Base-by-base conservation (phyloP, 2,113 vertebrate genomes). In the Oryzias javanicus region DNA sequence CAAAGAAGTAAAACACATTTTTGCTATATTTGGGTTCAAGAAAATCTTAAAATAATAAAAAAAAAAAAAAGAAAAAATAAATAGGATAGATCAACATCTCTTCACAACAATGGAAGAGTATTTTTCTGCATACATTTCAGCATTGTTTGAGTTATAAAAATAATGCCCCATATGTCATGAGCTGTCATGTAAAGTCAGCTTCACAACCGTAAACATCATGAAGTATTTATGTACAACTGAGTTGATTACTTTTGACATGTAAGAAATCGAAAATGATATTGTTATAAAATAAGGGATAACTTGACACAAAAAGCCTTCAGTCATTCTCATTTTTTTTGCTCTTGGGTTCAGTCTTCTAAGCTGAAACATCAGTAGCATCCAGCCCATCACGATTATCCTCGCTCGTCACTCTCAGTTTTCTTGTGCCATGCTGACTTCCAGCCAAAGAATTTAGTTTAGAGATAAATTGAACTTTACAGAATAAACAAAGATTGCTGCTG, bases 301-400 rank as follows among this genome's bases (percentile, higher is more conserved):
- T 59, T 50, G 4, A 45, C 56, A 56, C 20, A 19, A 55, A 55
- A 1, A 14, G 25, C 42, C 22, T 57, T 66, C 54, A 55, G 55
- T 71, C 12, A 53, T 42, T 60, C 69, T 55, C 42, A 17, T 4
- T 25, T 42, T 63, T 45, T 29, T 60, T n/a, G 60, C 67, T 55
- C 47, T 61, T 50, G 29, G 27, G 35, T 6, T 60, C 22, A n/a
- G 17, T 29, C 29, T 52, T 59, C 60, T 75, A 78, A 45, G 50
- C 14, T 25, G 44, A 54, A 29, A 78, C 40, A 51, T 51, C 42
- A 45, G 50, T 50, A 70, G 42, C 47, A 62, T 35, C 35, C 35
- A 35, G 35, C 35, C 8, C 35, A 12, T 35, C 35, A 35, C 12
- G 35, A 35, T 35, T 35, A 35, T 42, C 14, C 10, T 49, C 22